A percentile compares a stretch with the other conserved stretches of the same genome.
Conservation (phyloP, 2,113 vertebrate genomes). For the Gallinago undulata region DNA sequence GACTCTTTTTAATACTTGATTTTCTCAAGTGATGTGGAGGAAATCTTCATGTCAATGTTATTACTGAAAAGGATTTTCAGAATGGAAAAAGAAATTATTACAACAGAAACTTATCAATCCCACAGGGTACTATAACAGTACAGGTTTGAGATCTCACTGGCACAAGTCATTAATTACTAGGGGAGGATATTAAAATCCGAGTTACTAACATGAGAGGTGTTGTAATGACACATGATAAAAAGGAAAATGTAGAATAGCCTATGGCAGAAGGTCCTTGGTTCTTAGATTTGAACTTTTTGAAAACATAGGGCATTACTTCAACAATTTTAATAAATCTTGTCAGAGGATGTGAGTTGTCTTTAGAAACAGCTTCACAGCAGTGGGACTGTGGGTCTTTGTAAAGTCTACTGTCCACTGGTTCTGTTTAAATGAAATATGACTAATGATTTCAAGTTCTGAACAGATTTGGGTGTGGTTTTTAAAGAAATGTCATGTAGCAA, state of each 20-base stretch:
- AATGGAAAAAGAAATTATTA: background rate
- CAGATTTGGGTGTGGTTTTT: background rate
- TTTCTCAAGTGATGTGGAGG: background rate
- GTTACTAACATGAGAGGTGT: background rate
- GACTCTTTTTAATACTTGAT: slow-evolving; percentile 25
- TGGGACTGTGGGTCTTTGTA: background rate
- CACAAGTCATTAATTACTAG: slow-evolving; percentile 9
- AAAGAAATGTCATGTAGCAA: background rate
- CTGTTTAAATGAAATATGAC: background rate
- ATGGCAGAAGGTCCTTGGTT: background rate
- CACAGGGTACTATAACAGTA: background rate
- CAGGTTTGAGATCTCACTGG: background rate
- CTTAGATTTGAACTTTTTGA: background rate
- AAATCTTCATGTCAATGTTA: slow-evolving; percentile 17
- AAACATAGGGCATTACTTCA: background rate
- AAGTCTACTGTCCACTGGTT: background rate
- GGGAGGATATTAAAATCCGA: background rate
- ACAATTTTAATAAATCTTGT: background rate
- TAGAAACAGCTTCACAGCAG: background rate
- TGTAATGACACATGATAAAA: background rate
- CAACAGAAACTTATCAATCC: background rate
- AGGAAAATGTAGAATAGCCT: background rate
- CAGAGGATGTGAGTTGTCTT: background rate
- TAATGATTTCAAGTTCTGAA: background rate
- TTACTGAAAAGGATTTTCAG: background rate